phyloP scores from a whole-genome alignment of 1,140 invertebrate genomes.

The Melanaphis sacchari region DNA sequence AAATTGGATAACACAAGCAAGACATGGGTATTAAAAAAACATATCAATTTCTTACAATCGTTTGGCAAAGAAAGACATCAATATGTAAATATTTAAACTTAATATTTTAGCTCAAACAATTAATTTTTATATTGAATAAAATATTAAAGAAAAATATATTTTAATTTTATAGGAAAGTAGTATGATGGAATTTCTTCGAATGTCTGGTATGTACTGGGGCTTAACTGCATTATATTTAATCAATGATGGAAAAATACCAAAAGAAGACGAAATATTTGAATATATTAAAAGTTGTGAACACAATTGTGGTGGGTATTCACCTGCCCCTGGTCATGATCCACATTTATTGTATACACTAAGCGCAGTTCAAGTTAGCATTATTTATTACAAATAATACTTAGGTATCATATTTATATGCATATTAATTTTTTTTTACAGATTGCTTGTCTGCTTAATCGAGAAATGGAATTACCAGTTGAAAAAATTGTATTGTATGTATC shows the following conservation, averaged over 20 bases:
- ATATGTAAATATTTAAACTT: conserved; percentile 71
- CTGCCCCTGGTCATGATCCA: conserved; percentile 91
- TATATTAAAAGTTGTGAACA: conserved; percentile 92
- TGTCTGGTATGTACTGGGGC: conserved; percentile 99
- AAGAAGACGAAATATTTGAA: conserved; percentile 82
- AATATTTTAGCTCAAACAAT: conserved; percentile 7
- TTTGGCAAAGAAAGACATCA: conserved; percentile 92
- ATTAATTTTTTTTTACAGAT: conserved; percentile 68
- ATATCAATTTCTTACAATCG: conserved; percentile 85
- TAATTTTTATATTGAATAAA: background rate
- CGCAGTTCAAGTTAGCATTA: conserved; percentile 79
- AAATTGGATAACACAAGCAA: conserved; percentile 67
- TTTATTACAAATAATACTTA: conserved; percentile 44
- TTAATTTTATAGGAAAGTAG: conserved; percentile 77
- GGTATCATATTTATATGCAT: background rate
- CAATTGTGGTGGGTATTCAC: conserved; percentile 85
- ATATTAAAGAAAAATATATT: conserved; percentile 33
- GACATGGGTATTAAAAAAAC: conserved; percentile 79
- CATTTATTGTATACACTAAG: conserved; percentile 95
- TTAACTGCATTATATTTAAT: conserved; percentile 92
- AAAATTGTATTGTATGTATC: conserved; percentile 84
- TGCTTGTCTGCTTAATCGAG: conserved; percentile 81
- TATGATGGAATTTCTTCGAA: conserved; percentile 94
- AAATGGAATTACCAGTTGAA: conserved; percentile 83
- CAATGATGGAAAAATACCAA: conserved; percentile 76